A percentile compares a stretch with the other conserved stretches of the same genome.
phyloP scores from a whole-genome alignment of 2,888 invertebrate species.

The Mechanitis messenoides region DNA sequence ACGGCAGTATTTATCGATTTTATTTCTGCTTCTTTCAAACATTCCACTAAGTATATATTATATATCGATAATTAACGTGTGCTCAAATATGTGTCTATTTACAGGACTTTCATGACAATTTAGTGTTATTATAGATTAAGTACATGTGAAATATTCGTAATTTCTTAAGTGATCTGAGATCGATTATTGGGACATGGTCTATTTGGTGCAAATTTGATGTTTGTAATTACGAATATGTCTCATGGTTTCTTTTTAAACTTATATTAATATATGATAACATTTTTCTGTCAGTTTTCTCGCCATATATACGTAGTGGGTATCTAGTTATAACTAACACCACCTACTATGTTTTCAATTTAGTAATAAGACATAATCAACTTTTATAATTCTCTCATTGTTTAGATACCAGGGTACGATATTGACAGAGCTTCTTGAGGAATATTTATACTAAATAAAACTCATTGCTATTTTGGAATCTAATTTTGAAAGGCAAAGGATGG shows the following conservation, averaged over 20 bases:
- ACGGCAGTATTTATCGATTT: neutral
- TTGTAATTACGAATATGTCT: slow-evolving; percentile 12
- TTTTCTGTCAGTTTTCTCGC: slow-evolving; percentile 23
- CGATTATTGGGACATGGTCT: neutral
- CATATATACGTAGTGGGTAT: slow-evolving; percentile 28
- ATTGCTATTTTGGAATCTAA: slow-evolving; percentile 30
- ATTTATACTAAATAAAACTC: slow-evolving; percentile 14
- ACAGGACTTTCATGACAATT: slow-evolving; percentile 41
- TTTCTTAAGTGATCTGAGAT: neutral
- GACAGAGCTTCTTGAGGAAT: slow-evolving; percentile 21
- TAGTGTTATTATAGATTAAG: slow-evolving; percentile 33
- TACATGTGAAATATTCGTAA: slow-evolving; percentile 19
- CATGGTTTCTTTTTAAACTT: slow-evolving; percentile 11
- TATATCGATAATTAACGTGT: slow-evolving; percentile 28
- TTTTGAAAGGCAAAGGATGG: slow-evolving; percentile 25
- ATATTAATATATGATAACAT: slow-evolving; percentile 2
- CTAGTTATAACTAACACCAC: slow-evolving; percentile 20
- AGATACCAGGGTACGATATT: slow-evolving; percentile 21
- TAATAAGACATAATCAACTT: slow-evolving; percentile 14
- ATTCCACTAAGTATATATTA: slow-evolving; percentile 5
- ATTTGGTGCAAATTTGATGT: neutral
- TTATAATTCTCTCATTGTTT: slow-evolving; percentile 12
- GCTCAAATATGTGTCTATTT: slow-evolving; percentile 43
- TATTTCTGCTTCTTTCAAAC: neutral
- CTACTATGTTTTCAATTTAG: slow-evolving; percentile 20